These are phyloP conservation scores for Pammene aurita DNA, from an alignment of 2,888 invertebrate species.

Conservation along the genomic window DNA sequence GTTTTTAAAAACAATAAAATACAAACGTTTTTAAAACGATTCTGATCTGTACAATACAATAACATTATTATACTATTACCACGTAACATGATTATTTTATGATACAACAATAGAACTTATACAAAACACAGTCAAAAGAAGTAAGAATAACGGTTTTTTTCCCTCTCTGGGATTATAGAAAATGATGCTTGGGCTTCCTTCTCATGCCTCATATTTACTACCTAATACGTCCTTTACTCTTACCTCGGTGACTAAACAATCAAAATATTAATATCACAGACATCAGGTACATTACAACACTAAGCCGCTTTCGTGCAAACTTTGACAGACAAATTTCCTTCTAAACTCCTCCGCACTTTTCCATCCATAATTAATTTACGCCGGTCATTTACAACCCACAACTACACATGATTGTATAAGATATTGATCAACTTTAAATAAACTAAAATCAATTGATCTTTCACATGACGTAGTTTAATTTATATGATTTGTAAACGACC, in stretches of 20 bases:
- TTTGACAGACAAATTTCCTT: conserved; percentile 45
- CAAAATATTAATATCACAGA: conserved; percentile 67
- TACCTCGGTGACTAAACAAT: conserved; percentile 52
- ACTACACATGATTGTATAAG: neutral
- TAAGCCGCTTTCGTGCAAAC: conserved; percentile 25
- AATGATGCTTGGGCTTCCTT: too few relatives aligned
- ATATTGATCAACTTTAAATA: neutral
- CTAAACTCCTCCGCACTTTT: conserved; percentile 47
- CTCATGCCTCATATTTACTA: neutral
- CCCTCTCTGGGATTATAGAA: too few relatives aligned
- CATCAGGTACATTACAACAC: conserved; percentile 45
- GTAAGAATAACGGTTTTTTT: conserved; percentile 7
- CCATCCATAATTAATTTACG: conserved; percentile 13
- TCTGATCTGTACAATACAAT: conserved; percentile 68
- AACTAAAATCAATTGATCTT: too few relatives aligned
- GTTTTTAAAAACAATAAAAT: conserved; percentile 60
- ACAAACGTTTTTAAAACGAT: conserved; percentile 52
- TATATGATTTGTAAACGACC: conserved; percentile 23
- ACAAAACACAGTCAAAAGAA: conserved; percentile 60
- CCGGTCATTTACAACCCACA: conserved; percentile 14
- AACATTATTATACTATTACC: conserved; percentile 44
- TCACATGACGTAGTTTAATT: too few relatives aligned
- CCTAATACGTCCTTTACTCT: neutral
- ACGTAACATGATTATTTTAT: conserved; percentile 64
- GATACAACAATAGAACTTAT: conserved; percentile 60